Conservation (phyloP, 2,888 invertebrate genomes). For the Phalera bucephala region DNA sequence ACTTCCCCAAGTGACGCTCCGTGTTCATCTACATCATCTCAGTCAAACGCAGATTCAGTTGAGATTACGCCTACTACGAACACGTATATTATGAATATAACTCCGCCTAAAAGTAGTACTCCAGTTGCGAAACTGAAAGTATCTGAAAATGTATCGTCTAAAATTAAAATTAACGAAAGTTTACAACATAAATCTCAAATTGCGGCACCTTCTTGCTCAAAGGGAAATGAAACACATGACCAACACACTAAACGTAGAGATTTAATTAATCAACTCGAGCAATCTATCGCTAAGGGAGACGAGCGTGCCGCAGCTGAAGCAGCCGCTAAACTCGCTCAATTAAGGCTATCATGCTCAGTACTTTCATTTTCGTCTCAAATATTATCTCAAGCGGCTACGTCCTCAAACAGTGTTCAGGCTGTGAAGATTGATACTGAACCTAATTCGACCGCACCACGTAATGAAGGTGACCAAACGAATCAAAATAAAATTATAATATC, state of each 20-base stretch:
- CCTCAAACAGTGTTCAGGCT: constrained; percentile 11
- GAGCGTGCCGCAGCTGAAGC: constrained; percentile 89
- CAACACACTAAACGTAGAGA: constrained; percentile 62
- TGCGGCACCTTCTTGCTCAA: not conserved
- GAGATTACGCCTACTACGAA: constrained; percentile 1
- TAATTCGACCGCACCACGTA: constrained; percentile 5
- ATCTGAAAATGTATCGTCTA: not conserved
- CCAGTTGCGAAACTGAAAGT: not conserved
- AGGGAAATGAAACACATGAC: constrained; percentile 27
- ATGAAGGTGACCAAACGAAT: constrained; percentile 2
- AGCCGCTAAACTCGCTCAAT: constrained; percentile 89
- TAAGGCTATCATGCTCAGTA: constrained; percentile 89
- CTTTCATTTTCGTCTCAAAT: constrained; percentile 74
- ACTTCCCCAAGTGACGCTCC: not conserved
- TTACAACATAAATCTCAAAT: not conserved
- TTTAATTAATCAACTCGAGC: constrained; percentile 87
- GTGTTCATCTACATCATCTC: not conserved
- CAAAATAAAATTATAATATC: not conserved
- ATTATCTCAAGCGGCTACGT: constrained; percentile 42
- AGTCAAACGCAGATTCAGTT: constrained; percentile 2
- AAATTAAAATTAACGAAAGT: not conserved
- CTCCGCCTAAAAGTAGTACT: constrained; percentile 11
- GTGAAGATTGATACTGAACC: constrained; percentile 2
- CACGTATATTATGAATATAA: constrained; percentile 3
- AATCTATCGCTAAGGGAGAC: constrained; percentile 90